A percentile compares a stretch with the other conserved stretches of the same genome.
These are phyloP conservation scores for Benthosema pterotum DNA, from an alignment of 2,797 vertebrate species.

Conservation along the genomic window DNA sequence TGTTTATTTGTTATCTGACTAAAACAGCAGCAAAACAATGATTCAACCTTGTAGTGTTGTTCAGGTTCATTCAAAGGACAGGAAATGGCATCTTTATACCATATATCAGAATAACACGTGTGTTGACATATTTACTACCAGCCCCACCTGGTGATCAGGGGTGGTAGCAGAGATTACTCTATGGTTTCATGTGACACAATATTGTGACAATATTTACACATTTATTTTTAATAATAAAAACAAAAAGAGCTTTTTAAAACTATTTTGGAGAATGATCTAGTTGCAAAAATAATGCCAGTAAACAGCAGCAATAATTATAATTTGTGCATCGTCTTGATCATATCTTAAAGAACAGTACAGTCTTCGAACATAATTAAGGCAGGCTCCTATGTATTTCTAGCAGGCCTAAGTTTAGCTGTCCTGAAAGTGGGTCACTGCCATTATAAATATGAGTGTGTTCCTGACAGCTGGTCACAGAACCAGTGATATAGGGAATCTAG, in stretches of 20 bases:
- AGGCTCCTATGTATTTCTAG: constrained; percentile 22
- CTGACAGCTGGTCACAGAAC: constrained; percentile 27
- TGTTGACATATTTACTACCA: no score
- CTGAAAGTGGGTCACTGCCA: constrained; percentile 54
- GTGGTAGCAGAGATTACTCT: no score
- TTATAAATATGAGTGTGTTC: constrained; percentile 1
- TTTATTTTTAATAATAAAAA: not conserved
- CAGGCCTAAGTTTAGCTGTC: constrained; percentile 58
- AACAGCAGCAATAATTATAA: constrained; percentile 40
- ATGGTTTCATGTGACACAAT: no score
- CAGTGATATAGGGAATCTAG: not conserved
- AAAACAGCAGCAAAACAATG: no score
- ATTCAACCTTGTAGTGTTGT: no score
- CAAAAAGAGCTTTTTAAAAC: not conserved
- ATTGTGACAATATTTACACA: no score
- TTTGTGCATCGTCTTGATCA: not conserved
- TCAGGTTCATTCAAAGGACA: no score
- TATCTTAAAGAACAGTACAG: constrained; percentile 13
- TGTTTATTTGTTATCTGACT: no score
- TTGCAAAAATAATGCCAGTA: not conserved
- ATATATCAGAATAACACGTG: no score
- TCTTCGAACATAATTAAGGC: constrained; percentile 6
- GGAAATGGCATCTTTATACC: no score
- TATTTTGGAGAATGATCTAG: not conserved
- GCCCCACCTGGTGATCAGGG: no score